These are phyloP conservation scores for Uria aalge DNA, from an alignment of 2,113 vertebrate genomes.

Conservation along the genomic window DNA sequence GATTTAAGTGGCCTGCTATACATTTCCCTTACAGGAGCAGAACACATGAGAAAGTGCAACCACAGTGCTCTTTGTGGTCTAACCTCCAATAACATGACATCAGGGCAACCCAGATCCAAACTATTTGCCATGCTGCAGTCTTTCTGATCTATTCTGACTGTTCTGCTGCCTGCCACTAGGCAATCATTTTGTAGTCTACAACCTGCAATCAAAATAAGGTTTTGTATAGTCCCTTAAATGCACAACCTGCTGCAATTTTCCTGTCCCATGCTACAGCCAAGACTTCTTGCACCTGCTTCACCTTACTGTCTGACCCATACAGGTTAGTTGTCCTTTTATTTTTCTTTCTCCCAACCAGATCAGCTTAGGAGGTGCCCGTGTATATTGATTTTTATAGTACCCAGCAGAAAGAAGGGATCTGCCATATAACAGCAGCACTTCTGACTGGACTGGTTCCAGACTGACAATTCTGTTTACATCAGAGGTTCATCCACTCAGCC, in stretches of 20 bases:
- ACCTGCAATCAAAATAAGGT: not conserved
- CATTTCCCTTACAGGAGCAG: not conserved
- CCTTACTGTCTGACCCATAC: not conserved
- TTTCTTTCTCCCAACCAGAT: not conserved
- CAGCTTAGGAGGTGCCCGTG: not conserved
- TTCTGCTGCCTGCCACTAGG: not conserved
- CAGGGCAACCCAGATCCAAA: not conserved
- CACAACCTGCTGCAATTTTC: not conserved
- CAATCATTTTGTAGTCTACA: not conserved
- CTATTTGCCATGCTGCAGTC: not conserved
- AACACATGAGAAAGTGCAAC: not conserved
- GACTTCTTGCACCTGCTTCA: not conserved
- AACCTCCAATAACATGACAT: not conserved
- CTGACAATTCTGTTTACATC: not conserved
- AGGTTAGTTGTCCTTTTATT: not conserved
- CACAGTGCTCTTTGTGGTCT: not conserved
- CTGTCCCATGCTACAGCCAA: not conserved
- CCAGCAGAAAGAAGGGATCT: not conserved
- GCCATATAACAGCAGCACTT: rapidly evolving
- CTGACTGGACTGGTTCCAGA: not conserved
- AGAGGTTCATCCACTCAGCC: not conserved
- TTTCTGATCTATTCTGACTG: not conserved
- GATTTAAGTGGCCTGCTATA: not conserved
- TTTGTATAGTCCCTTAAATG: not conserved
- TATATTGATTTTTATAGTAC: not conserved